Base-by-base conservation (phyloP, 2,888 invertebrate genomes). In the Hypercompe scribonia region DNA sequence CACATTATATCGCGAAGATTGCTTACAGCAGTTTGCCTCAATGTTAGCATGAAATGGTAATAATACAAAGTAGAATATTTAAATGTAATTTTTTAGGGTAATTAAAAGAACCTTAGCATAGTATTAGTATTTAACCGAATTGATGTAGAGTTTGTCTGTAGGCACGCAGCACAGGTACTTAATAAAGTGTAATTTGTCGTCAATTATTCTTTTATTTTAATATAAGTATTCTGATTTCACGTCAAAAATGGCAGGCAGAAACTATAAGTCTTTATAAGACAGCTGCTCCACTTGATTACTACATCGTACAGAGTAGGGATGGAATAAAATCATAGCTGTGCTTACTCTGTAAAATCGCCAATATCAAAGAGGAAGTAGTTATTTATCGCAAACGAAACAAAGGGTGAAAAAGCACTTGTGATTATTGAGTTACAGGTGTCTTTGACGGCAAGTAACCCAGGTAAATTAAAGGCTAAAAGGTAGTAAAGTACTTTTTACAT, bases 101-200 rank as follows among this genome's bases (percentile, higher is more conserved):
- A 5, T 39, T 31, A 28, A 34, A 7, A 46, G 65, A 54, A 24
- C 36, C 34, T 72, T 70, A 65, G 65, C 68, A 67, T 81, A 65
- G 70, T n/a, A 72, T 70, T 68, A 66, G 42, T 73, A 73, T 61
- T n/a, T 65, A 72, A 73, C 68, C 50, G 34, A 75, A 65, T 64
- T 69, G 64, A 77, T 61, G 54, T 71, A 72, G 66, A 54, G 18
- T 65, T 69, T 34, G 72, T 42, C 76, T 71, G 71, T 68, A 69
- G 71, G 68, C 73, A 76, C 71, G 75, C 70, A 73, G 70, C 75
- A 67, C 70, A 81, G 76, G 72, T 84, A 87, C 84, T 84, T 87
- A 89, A 85, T 87, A 86, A 83, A 87, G 24, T 72, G 70, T 74
- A 78, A 79, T 78, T 78, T 73, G 73, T 76, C 71, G 54, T 68